phyloP scores from a whole-genome alignment of 2,113 vertebrate genomes.

The Thymallus thymallus region DNA sequence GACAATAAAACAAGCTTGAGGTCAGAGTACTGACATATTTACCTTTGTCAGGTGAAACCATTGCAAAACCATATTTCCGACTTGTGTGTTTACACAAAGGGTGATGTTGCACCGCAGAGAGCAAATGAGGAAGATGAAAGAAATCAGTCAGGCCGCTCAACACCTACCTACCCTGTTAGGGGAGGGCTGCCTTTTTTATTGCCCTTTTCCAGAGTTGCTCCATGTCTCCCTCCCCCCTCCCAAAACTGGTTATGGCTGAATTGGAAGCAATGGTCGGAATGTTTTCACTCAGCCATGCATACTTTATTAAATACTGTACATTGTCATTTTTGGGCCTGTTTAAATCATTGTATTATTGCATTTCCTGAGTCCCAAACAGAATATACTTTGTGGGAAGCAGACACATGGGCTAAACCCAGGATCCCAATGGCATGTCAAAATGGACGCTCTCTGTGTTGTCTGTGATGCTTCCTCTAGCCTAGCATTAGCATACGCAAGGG shows the following conservation, averaged over 20 bases:
- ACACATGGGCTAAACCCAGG: neutral
- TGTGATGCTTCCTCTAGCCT: slow-evolving; percentile 26
- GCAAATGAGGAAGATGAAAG: slow-evolving; percentile 31
- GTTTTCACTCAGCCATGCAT: neutral
- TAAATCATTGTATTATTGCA: neutral
- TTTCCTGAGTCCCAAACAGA: neutral
- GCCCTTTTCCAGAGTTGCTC: slow-evolving; percentile 9
- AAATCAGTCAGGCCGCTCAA: slow-evolving; percentile 17
- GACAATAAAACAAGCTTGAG: neutral
- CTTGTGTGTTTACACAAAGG: slow-evolving; percentile 44
- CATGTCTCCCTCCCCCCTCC: neutral
- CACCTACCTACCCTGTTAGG: slow-evolving; percentile 5
- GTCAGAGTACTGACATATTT: neutral
- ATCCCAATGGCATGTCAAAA: slow-evolving; percentile 35
- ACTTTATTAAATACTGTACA: neutral
- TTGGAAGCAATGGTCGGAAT: neutral
- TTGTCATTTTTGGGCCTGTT: too few relatives aligned
- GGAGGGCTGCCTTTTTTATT: neutral
- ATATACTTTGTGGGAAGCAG: neutral
- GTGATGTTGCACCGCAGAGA: slow-evolving; percentile 42
- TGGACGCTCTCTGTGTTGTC: slow-evolving; percentile 27
- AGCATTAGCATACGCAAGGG: slow-evolving; percentile 13
- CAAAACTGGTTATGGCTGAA: slow-evolving; percentile 6
- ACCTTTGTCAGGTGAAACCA: slow-evolving; percentile 16
- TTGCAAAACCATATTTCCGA: slow-evolving; percentile 25